Percentiles rank a stretch among this genome's conserved stretches.
Conservation (phyloP, 2,113 vertebrate species). For the Muntiacus muntjak region DNA sequence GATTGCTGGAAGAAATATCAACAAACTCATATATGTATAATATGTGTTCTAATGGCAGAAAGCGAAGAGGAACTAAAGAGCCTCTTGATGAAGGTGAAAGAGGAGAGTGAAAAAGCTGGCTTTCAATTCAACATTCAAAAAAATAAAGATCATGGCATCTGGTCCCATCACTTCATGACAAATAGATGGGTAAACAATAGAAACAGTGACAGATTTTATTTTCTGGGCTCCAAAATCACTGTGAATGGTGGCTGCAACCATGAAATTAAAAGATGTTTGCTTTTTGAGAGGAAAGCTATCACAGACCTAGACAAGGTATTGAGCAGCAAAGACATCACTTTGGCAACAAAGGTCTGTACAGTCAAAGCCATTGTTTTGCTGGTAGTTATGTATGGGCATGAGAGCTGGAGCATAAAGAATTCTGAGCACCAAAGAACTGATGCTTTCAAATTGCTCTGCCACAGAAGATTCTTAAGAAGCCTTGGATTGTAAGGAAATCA, state of each 20-base stretch:
- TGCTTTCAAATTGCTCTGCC: background rate
- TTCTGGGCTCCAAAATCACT: background rate
- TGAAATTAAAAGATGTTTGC: background rate
- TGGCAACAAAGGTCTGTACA: background rate
- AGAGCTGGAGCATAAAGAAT: background rate
- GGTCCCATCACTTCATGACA: background rate
- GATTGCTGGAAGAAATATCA: background rate
- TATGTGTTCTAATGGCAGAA: background rate
- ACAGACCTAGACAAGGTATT: background rate
- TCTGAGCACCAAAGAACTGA: background rate
- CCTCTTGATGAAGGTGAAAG: background rate
- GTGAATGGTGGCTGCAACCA: background rate
- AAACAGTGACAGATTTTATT: background rate
- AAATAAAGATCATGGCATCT: background rate
- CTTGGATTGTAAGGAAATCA: background rate
- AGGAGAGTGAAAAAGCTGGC: background rate
- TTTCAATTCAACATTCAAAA: background rate
- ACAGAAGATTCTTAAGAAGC: background rate
- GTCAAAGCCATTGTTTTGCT: background rate
- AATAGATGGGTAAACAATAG: background rate
- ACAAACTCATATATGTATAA: background rate
- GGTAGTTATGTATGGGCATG: background rate
- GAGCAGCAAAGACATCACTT: background rate
- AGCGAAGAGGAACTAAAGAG: background rate
- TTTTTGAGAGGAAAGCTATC: background rate